Base-by-base conservation (phyloP, 2,797 vertebrate species). In the Paedocypris micromegethes region DNA sequence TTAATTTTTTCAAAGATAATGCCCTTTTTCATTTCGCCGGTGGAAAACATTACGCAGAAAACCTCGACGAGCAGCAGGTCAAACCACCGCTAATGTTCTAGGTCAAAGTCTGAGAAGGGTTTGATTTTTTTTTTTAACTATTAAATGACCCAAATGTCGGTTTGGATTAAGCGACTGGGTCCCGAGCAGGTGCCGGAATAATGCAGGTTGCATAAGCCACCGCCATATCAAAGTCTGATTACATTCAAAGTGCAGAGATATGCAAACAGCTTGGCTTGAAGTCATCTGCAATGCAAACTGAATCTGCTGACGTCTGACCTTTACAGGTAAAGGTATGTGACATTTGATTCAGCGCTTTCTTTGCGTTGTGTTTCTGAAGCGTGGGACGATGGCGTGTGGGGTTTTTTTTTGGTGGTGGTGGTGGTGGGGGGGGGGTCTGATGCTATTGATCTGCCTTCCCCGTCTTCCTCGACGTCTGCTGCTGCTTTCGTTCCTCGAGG, bases 341-440 rank as follows among this genome's bases (percentile, higher is more conserved):
- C 83, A 83, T 87, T 86, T 83, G 63, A 73, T 66, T 58, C 43
- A 47, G 52, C 61, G 72, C 51, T 45, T 42, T 62, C 65, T 84
- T 86, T 85, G 81, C 81, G 82, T 86, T 68, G 45, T 44, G 50
- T 85, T 84, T 85, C 57, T 56, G 78, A 69, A 71, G 56, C 44
- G 74, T 72, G 59, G 77, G 78, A 78, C 70, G 51, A 49, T 64
- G 23, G 23, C 23, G 23, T 23, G 23, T 23, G 2, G 60, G 46
- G 23, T 44, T 63, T 49, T 51, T 62, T 56, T 77, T 79, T 75
- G 68, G 59, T 57, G 52, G 64, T 58, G 56, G 72, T 4, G n/a
- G 3, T 59, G 48, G 43, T 39, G 43, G 39, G 6, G 43, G 42
- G 53, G 2, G 9, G 9, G n/a, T 46, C 0, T 23, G 23, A 1